Evolutionary conservation across 2,113 vertebrate genomes (phyloP).

Genomic region (Pterocles gutturalis): DNA sequence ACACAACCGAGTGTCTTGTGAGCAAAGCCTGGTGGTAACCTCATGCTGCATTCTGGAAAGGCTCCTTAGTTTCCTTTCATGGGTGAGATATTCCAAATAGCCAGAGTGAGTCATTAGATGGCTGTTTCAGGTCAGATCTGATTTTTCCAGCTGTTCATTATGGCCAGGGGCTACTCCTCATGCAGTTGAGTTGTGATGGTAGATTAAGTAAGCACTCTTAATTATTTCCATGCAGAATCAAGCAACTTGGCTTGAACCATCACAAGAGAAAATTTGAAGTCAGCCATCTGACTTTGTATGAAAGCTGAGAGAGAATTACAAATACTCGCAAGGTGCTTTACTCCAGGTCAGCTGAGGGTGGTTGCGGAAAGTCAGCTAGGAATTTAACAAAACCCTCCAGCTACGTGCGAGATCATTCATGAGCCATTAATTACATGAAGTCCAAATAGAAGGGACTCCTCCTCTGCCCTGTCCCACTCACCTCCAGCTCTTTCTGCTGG

Average conservation of each 20-base stretch:
- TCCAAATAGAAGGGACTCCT: background rate
- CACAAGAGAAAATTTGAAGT: background rate
- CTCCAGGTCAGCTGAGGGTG: background rate
- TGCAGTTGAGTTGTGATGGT: background rate
- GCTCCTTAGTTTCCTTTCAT: background rate
- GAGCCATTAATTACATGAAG: background rate
- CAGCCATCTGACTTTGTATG: fast-evolving
- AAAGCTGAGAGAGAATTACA: background rate
- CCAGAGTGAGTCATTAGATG: fast-evolving
- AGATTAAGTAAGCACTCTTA: background rate
- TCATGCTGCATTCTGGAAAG: fast-evolving
- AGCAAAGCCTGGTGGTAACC: background rate
- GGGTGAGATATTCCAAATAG: background rate
- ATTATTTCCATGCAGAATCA: background rate
- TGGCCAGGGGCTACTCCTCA: background rate
- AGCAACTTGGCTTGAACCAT: background rate
- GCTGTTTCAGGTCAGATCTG: background rate
- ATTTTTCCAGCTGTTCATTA: background rate
- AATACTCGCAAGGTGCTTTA: background rate
- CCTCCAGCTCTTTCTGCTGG: background rate
- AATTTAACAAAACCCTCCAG: background rate
- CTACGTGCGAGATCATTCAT: fast-evolving
- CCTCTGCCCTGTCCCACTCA: background rate
- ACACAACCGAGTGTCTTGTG: background rate
- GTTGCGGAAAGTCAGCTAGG: background rate